Base-by-base conservation (phyloP, 2,797 vertebrate species). In the Lophius americanus region DNA sequence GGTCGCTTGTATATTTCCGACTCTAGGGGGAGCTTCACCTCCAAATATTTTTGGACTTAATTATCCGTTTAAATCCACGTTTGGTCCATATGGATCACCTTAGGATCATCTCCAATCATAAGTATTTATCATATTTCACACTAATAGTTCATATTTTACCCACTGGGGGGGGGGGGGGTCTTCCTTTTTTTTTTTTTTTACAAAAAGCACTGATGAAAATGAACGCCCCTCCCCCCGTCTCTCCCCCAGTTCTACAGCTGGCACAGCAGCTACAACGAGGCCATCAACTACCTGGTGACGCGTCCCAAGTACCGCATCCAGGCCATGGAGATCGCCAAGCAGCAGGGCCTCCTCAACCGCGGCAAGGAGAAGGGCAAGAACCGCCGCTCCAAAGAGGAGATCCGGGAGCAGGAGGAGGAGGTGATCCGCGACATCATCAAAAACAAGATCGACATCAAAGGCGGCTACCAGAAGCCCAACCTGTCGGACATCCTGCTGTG, bases 361-460 rank as follows among this genome's bases (percentile, higher is more conserved):
- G 89, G 93, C 76, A 98, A 94, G 92, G 97, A 98, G 88, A 98
- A 95, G 82, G 97, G 97, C 53, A 97, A 95, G 88, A 96, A 95
- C 92, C 95, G 95, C 4, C 92, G 96, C 4, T 94, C 96, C 76
- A 99, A 98, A 79, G 97, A 98, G 72, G 97, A 99, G 92, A 94
- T 97, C 13, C 95, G 95, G 3, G 96, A 97, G 44, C 96, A 98
- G 73, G 97, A 98, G 49, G 97, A 99, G 84, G 95, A 95, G 88
- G 95, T 98, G 63, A 98, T 99, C 81, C 95, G 96, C 4, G 94
- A 97, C 86, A 98, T 99, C 78, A 99, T 99, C 85, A 98, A 98
- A 87, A 99, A 92, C 79, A 99, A 98, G 92, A 98, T 99, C 48
- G 98, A 99, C 89, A 99, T 99, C 81, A 97, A 98, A 82, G 98